Evolutionary conservation across 2,888 invertebrate genomes (phyloP), one percentile per base, ranked within the genome.

Genomic region (Acrocyrtus sp.): DNA sequence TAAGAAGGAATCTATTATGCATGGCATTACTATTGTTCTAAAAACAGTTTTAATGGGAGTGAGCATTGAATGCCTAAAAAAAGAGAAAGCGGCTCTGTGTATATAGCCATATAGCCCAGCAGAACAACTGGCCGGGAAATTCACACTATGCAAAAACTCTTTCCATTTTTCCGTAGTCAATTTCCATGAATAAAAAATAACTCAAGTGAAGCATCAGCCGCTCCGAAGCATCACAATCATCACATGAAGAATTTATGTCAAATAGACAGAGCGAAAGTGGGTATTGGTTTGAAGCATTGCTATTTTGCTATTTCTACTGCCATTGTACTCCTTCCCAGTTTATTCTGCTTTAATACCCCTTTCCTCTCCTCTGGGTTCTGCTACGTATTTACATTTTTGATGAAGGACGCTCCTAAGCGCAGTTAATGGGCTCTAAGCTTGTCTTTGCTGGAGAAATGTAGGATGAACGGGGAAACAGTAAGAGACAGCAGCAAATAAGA

Each of bases 1-100:
- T 29, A 50, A 48, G 26, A 24, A 10, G 24, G 27, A 50, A 61
- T 61, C 50, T 61, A 61, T 61, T 61, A 61, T 61, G 29, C 34
- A 60, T 47, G 60, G n/a, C 5, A 61, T 58, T 15, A 24, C 58
- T 58, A 58, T 58, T 58, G 45, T 58, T 58, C 58, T 47, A 56
- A 34, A 12, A 74, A 21, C 53, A 47, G 41, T n/a, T n/a, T n/a
- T 47, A 66, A 58, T 51, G 21, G 43, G 12, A 34, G 34, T 34
- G 34, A 34, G 12, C 34, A 12, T 34, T n/a, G n/a, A n/a, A n/a
- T n/a, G n/a, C n/a, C 62, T 48, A 39, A 26, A 3, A 58, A 41
- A 51, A 17, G 27, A 24, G 47, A 17, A 24, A n/a, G n/a, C n/a
- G n/a, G n/a, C n/a, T 34, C 34, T 12, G 34, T 34, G 12, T 34